These are phyloP conservation scores for Lycophotia porphyrea DNA, from an alignment of 2,888 invertebrate genomes.

Conservation along the genomic window DNA sequence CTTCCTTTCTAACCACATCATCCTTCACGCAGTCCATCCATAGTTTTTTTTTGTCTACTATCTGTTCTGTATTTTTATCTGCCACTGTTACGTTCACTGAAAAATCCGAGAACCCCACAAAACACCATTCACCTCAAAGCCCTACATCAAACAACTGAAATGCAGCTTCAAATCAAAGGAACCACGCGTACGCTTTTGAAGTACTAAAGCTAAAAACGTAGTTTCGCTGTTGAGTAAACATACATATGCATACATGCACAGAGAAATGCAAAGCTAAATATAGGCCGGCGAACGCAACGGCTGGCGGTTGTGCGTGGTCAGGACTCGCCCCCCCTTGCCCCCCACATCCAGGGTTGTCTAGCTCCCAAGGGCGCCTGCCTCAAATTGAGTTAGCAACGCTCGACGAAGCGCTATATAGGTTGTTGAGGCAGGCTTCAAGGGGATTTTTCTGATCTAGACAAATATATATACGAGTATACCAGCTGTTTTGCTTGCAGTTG, in stretches of 20 bases:
- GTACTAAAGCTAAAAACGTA: conserved; percentile 60
- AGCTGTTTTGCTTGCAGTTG: background rate
- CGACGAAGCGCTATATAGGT: conserved; percentile 49
- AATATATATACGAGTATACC: conserved; percentile 26
- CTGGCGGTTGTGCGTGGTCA: conserved; percentile 87
- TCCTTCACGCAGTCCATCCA: too few relatives aligned
- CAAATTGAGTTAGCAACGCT: conserved; percentile 65
- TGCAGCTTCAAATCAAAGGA: conserved; percentile 50
- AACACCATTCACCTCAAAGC: conserved; percentile 24
- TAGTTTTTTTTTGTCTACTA: too few relatives aligned
- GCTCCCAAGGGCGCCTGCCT: conserved; percentile 74
- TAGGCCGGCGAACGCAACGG: conserved; percentile 79
- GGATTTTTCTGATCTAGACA: conserved; percentile 38
- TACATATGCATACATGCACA: conserved; percentile 67
- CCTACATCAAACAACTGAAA: conserved; percentile 50
- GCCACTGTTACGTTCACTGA: conserved; percentile 5
- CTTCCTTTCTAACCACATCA: too few relatives aligned
- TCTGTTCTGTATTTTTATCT: background rate
- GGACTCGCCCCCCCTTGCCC: conserved; percentile 76
- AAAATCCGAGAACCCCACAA: conserved; percentile 18
- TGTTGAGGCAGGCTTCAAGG: conserved; percentile 54
- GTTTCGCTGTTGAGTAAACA: conserved; percentile 67
- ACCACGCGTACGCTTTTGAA: conserved; percentile 56
- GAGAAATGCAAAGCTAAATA: conserved; percentile 87
- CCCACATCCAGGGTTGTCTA: conserved; percentile 72